Evolutionary conservation across 2,797 vertebrate species (phyloP), one percentile per base, ranked within the genome.

Genomic region (Dermochelys coriacea): DNA sequence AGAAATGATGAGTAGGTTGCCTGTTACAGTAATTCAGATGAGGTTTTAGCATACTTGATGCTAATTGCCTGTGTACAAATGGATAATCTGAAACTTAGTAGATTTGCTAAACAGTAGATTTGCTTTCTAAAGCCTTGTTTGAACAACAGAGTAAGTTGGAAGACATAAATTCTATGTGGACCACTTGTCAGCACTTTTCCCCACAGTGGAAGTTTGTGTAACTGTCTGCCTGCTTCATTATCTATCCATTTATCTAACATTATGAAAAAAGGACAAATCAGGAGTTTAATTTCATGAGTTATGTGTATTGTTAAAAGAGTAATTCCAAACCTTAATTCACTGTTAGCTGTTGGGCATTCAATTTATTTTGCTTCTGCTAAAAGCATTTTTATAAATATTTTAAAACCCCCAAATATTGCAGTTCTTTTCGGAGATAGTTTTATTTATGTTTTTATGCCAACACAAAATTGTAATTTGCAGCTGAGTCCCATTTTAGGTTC

Each of bases 201-300:
- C 10, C 83, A 59, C 16, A 57, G 0, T n/a, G 51, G 54, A 91
- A 88, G 47, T 84, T 41, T 57, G 2, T 84, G 49, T 27, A 85
- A 51, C 11, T 50, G 31, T 71, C 57, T 86, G 47, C 6, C n/a
- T 57, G 21, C 29, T 87, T 91, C 7, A 14, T 87, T 94, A 80
- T 57, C 18, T 89, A 16, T 88, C 75, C 31, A 4, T 79, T 93
- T 96, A 12, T 86, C 51, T 95, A 25, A 86, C 82, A 85, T 7
- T 77, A 16, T 90, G 21, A 25, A 92, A 89, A 27, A 71, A 86
- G 57, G 61, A 47, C 12, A 85, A 29, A 41, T 5, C 31, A 84
- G 64, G 57, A 29, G 55, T 84, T 82, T 82, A 78, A 78, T 50
- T 54, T 45, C 23, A 57, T 55, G 50, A 50, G 45, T 80, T 64